A percentile compares a stretch with the other conserved stretches of the same genome.
These are phyloP conservation scores for Antheraea assamensis DNA, from an alignment of 2,888 invertebrate genomes.

Conservation along the genomic window DNA sequence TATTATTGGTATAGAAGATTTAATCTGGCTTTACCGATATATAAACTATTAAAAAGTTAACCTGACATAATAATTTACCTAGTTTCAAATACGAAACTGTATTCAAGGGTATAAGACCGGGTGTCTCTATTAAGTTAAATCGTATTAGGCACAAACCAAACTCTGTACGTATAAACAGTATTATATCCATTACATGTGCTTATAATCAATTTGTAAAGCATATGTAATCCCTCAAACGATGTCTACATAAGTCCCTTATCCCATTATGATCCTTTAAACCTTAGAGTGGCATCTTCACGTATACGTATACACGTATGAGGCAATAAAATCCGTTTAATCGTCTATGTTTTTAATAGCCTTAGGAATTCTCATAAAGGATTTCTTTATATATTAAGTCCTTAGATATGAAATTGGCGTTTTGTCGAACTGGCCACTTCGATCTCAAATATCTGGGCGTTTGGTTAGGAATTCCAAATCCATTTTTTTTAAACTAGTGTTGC, in stretches of 20 bases:
- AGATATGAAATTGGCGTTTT: no score
- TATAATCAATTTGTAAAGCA: conserved; percentile 33
- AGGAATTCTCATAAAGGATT: neutral
- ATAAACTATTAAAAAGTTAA: no score
- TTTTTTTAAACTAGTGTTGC: no score
- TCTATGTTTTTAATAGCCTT: neutral
- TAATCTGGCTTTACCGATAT: no score
- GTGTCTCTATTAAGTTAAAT: neutral
- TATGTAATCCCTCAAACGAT: conserved; percentile 37
- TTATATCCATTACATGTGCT: conserved; percentile 17
- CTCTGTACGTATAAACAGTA: neutral
- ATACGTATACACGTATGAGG: no score
- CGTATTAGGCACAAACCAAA: neutral
- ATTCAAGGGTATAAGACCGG: neutral
- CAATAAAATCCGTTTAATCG: neutral
- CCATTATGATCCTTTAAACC: conserved; percentile 29
- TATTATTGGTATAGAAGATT: no score
- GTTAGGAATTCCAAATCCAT: no score
- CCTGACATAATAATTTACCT: neutral
- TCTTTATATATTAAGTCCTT: neutral
- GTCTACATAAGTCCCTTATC: conserved; percentile 36
- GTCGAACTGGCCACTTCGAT: no score
- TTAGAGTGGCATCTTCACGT: conserved; percentile 2
- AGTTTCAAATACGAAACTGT: neutral
- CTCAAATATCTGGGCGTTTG: no score